Conservation (phyloP, 53 echinoderm and acorn worm species). For the Echinometra lucunter region DNA sequence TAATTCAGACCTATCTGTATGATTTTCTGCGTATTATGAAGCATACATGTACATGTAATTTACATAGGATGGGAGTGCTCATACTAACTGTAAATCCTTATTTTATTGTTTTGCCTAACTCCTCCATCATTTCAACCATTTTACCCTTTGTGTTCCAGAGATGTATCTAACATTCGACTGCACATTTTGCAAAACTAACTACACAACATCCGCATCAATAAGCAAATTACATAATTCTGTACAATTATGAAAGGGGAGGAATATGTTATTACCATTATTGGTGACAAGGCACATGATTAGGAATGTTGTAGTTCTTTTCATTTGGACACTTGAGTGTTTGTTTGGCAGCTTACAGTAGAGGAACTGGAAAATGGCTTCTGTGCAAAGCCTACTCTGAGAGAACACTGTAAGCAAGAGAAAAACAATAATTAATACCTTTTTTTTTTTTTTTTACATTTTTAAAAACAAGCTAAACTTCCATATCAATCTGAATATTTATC, state of each 20-base stretch:
- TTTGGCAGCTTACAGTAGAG: constrained; percentile 77
- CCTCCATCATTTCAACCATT: no score
- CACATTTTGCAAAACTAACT: no score
- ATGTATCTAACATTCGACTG: no score
- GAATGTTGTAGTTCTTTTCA: constrained; percentile 81
- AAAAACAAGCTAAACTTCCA: neutral
- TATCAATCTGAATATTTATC: neutral
- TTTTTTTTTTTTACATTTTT: no score
- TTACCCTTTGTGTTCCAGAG: no score
- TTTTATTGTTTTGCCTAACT: no score
- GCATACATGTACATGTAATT: no score
- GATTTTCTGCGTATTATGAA: no score
- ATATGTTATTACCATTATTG: constrained; percentile 84
- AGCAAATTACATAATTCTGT: neutral
- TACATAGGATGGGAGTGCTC: no score
- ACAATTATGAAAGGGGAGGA: neutral
- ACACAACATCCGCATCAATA: neutral
- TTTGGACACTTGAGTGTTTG: constrained; percentile 47
- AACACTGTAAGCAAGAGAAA: constrained; percentile 71
- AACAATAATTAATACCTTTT: no score
- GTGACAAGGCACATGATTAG: constrained; percentile 87
- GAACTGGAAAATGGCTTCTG: constrained; percentile 81
- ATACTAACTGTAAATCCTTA: no score
- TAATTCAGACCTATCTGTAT: no score
- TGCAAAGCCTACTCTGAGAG: constrained; percentile 86